These are phyloP conservation scores for Meriones psammophilus DNA, from an alignment of 2,797 vertebrate genomes.

Conservation along the genomic window DNA sequence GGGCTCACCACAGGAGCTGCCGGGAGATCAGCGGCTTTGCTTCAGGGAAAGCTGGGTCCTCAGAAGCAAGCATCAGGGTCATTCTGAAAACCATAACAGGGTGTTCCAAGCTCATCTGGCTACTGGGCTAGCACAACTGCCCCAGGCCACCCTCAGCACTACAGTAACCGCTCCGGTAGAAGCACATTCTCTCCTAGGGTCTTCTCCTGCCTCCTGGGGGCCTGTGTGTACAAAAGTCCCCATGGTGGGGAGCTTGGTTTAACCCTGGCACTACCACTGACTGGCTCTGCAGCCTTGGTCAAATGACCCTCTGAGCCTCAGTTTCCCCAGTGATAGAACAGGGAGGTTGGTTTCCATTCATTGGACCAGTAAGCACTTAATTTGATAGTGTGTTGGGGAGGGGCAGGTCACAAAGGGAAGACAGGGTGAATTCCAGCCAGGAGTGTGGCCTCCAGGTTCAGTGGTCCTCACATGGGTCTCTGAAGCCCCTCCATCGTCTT, in stretches of 20 bases:
- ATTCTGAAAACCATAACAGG: neutral
- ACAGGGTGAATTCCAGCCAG: neutral
- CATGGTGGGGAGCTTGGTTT: neutral
- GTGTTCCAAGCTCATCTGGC: neutral
- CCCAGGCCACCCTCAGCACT: rapidly evolving
- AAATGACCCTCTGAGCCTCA: neutral
- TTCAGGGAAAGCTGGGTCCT: neutral
- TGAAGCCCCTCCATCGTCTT: neutral
- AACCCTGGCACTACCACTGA: neutral
- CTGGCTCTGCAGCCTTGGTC: neutral
- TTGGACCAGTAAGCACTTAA: neutral
- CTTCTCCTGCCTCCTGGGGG: neutral
- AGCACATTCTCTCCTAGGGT: neutral
- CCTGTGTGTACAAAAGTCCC: rapidly evolving
- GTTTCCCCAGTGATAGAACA: neutral
- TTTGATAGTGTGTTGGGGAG: neutral
- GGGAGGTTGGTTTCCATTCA: rapidly evolving
- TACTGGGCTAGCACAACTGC: neutral
- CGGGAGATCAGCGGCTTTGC: no score
- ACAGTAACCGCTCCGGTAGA: neutral
- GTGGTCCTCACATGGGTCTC: neutral
- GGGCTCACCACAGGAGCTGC: neutral
- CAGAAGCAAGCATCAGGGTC: neutral
- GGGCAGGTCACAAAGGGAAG: neutral
- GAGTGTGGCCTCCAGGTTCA: neutral